These are phyloP conservation scores for Trididemnum nubilum DNA, from an alignment of 23 tunicate species.

Conservation along the genomic window DNA sequence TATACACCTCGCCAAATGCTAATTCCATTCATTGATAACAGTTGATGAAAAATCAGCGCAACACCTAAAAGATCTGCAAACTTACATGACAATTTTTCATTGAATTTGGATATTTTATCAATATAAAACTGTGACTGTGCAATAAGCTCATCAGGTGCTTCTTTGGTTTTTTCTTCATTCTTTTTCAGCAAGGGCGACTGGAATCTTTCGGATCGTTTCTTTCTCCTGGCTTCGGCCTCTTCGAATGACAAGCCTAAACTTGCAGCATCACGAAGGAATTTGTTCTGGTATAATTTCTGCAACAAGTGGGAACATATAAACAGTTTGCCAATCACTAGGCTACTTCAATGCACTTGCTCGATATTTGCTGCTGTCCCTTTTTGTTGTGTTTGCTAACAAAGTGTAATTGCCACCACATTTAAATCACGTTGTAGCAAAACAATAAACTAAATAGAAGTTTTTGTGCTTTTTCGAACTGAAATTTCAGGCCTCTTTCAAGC, in stretches of 20 bases:
- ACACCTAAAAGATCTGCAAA: background rate
- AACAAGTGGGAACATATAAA: background rate
- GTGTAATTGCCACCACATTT: too few relatives aligned
- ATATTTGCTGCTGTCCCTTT: too few relatives aligned
- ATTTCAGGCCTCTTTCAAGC: too few relatives aligned
- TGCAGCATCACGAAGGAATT: slow-evolving; percentile 23
- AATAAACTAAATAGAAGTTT: too few relatives aligned
- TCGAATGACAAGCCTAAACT: slow-evolving; percentile 54
- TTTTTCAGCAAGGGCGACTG: slow-evolving; percentile 51
- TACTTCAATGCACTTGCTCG: too few relatives aligned
- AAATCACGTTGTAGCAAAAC: too few relatives aligned
- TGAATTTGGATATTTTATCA: slow-evolving; percentile 20
- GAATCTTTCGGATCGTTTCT: slow-evolving; percentile 69
- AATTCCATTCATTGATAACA: too few relatives aligned
- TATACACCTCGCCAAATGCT: too few relatives aligned
- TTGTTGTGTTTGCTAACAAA: too few relatives aligned
- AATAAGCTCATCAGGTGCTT: background rate
- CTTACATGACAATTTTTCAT: slow-evolving; percentile 25
- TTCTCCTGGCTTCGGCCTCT: slow-evolving; percentile 37
- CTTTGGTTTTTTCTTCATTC: slow-evolving; percentile 1
- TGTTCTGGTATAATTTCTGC: slow-evolving; percentile 76
- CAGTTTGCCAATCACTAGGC: too few relatives aligned
- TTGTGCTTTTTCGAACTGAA: too few relatives aligned
- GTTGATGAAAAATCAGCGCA: too few relatives aligned
- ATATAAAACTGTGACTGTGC: background rate